These are phyloP conservation scores for Nephrotoma appendiculata DNA, from an alignment of 2,888 invertebrate genomes.

Conservation along the genomic window DNA sequence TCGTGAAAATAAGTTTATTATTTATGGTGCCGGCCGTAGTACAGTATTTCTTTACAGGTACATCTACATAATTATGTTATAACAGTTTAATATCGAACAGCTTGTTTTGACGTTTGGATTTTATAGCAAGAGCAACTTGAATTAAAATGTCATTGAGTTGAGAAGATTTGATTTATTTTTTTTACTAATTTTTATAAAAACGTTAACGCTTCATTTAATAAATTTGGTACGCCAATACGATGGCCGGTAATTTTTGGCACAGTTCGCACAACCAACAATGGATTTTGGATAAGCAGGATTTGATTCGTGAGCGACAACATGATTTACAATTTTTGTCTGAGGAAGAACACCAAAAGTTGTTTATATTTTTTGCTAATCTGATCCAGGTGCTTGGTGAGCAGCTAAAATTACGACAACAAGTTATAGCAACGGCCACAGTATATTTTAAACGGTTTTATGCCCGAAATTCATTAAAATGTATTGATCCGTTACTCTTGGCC, in stretches of 20 bases:
- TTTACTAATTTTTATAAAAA: not conserved
- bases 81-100: not conserved
- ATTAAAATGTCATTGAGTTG: not conserved
- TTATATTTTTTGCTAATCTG: conserved; percentile 93
- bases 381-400: conserved; percentile 81
- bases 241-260: conserved; percentile 99
- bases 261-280: conserved; percentile 98
- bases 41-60: not conserved
- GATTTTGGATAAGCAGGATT: conserved; percentile 93
- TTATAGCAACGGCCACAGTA: conserved; percentile 97
- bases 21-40: not conserved
- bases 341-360: conserved; percentile 96
- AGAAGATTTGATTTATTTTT: not conserved
- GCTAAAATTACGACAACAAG: conserved; percentile 90
- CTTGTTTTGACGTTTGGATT: not conserved
- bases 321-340: conserved; percentile 79
- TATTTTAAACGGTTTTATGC: conserved; percentile 97
- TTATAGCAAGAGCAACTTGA: not conserved
- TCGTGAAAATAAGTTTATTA: not conserved
- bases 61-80: not conserved
- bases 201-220: not conserved
- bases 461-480: conserved; percentile 88
- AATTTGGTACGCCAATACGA: conserved; percentile 24
- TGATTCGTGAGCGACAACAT: conserved; percentile 80
- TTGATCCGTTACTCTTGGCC: conserved; percentile 90